Base-by-base conservation (phyloP, 2,888 invertebrate genomes). In the Allophyes oxyacanthae region DNA sequence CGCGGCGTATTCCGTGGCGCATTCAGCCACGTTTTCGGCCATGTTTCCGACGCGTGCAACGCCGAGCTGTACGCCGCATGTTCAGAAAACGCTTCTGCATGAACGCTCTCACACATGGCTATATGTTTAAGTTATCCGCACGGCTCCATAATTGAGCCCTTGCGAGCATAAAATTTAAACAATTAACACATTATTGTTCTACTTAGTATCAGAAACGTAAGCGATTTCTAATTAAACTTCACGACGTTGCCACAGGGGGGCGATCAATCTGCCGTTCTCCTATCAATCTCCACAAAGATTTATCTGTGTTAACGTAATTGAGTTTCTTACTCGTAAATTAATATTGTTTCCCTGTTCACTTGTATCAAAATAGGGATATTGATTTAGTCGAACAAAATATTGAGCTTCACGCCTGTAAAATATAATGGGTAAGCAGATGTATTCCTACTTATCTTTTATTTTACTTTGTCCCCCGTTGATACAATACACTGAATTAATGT, bases 231-330 rank as follows among this genome's bases (percentile, higher is more conserved):
- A 68, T 50, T 68, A 54, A 67, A 68, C 34, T 63, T 59, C 65
- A 52, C 42, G 45, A 28, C 38, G 14, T 8, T 5, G n/a, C 60
- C 67, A 37, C 67, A 28, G 38, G 60, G 44, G 69, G 33, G 40
- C 52, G 34, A 68, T 68, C 67, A 60, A 51, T 59, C 46, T 36
- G n/a, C 25, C 9, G 7, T 45, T 32, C 36, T 40, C 52, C 54
- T 36, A 69, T 69, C 67, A 64, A 69, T 64, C 69, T 60, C 45
- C 1, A 6, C 0, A 14, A 20, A 69, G 69, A 69, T 69, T 60
- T 68, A 69, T 64, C 49, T 60, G 28, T 52, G 64, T 60, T 46
- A 44, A 10, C 36, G 32, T 68, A 64, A 67, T 67, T 59, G 51
- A 48, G 59, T 64, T 59, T 45, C 54, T 54, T 54, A 42, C 59